These are phyloP conservation scores for Mustelus asterias DNA, from an alignment of 2,113 vertebrate species.

Conservation along the genomic window DNA sequence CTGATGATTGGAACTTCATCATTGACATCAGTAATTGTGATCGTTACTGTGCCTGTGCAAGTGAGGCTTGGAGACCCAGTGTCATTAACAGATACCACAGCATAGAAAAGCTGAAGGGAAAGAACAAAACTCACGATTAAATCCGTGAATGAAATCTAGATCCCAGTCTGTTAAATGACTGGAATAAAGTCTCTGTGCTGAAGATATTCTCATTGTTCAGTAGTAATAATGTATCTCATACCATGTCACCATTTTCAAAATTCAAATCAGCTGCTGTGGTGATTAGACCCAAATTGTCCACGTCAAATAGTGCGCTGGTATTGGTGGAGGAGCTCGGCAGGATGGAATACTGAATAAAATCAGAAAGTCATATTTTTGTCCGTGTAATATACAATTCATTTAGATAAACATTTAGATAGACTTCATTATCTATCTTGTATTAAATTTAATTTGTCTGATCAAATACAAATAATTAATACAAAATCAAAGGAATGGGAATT, in stretches of 20 bases:
- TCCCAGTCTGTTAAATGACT: background rate
- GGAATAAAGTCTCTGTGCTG: background rate
- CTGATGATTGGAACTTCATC: constrained; percentile 12
- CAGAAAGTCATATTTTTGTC: background rate
- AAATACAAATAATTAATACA: background rate
- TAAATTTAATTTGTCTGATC: background rate
- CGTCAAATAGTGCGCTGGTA: background rate
- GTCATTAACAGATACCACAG: constrained; percentile 1
- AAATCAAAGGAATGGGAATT: background rate
- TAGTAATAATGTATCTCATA: background rate
- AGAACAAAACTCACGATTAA: background rate
- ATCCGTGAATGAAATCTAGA: background rate
- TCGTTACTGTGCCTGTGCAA: constrained; percentile 16
- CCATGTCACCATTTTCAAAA: constrained; percentile 4
- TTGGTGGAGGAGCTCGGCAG: background rate
- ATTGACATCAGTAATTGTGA: constrained; percentile 29
- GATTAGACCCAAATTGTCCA: background rate
- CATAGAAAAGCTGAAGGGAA: constrained; percentile 2
- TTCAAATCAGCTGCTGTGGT: background rate
- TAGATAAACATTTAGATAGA: background rate
- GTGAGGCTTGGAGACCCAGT: background rate
- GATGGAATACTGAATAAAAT: background rate
- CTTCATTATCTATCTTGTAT: background rate
- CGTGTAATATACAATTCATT: background rate
- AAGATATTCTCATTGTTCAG: background rate